Base-by-base conservation (phyloP, 2,113 vertebrate genomes). In the Maylandia zebra region DNA sequence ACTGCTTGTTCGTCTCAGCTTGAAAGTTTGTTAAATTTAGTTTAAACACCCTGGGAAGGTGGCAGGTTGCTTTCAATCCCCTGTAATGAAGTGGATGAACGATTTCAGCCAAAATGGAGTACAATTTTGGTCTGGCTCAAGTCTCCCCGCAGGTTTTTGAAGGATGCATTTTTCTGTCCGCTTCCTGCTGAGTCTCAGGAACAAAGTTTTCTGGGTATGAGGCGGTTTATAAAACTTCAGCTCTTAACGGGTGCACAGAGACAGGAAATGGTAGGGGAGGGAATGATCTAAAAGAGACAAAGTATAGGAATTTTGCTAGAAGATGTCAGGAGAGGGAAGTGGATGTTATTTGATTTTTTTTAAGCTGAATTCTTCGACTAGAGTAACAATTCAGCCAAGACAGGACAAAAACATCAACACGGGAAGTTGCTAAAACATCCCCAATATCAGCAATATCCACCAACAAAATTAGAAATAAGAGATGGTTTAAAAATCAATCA, bases 1-100 rank as follows among this genome's bases (percentile, higher is more conserved):
- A 82, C 66, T n/a, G 64, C 89, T 85, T 87, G 88, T 92, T 92
- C 76, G 10, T 56, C 64, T 89, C 88, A 82, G 83, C 87, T 86
- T 84, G 88, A 86, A 92, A 94, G 86, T 89, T 90, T 90, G 88
- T 92, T 93, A 85, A 89, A 93, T 92, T 87, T 90, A 83, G 87
- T 90, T 93, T 64, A 86, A 90, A 93, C 80, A 52, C 74, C 84
- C 34, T 71, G 84, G 86, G 88, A 93, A 85, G 76, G 64, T 59
- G 64, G 78, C 83, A 82, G 88, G 88, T 86, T 85, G 83, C 83
- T 91, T 78, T 83, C 43, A 69, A 34, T 86, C 55, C 50, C 36
- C 50, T 56, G 24, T 80, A 83, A 90, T 86, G 74, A 91, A 86
- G 83, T 85, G 80, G 41, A 83, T 78, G 50, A 38, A 57, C 5